Base-by-base conservation (phyloP, 2,797 vertebrate genomes). In the Acipenser transmontanus region DNA sequence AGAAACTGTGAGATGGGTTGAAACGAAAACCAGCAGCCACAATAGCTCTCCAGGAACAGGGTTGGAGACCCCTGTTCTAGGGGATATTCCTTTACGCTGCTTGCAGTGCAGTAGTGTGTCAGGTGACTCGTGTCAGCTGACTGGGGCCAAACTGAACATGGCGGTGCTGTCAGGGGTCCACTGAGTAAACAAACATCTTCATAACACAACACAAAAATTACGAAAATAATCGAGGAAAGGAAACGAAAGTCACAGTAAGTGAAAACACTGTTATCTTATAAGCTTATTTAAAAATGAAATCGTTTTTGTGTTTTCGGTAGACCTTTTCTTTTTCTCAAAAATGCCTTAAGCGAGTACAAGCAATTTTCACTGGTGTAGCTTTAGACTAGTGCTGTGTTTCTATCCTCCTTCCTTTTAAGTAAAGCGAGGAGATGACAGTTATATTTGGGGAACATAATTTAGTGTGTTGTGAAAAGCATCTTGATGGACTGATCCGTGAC, bases 401-500 rank as follows among this genome's bases (percentile, higher is more conserved):
- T 4, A 2, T n/a, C 14, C 14, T 6, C 7, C 4, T 14, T 64
- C 13, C 49, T 8, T 62, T 52, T 60, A 34, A 34, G 4, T 34
- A 34, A 34, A 34, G 1, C 34, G 34, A 34, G n/a, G n/a, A n/a
- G 4, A 34, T 34, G 34, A 49, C 12, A 20, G 50, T 62, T 52
- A 50, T 8, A 9, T 51, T 62, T 60, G 7, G 1, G 9, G 6
- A 49, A 9, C 8, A 14, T 49, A 60, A 14, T 10, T 63, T 47
- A 12, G 2, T 11, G 4, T 47, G 7, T 70, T 79, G 49, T 50
- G 17, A 9, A 17, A 96, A 95, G 75, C 95, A 98, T 82, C 74
- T 99, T 74, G 97, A 99, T n/a, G 92, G 92, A 70, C 80, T 99
- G 67, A 94, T 98, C 62, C 90, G 80, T 6, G 95, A 98, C 85